Evolutionary conservation across 2,797 vertebrate species (phyloP).

Genomic region (Phoeniculus purpureus): DNA sequence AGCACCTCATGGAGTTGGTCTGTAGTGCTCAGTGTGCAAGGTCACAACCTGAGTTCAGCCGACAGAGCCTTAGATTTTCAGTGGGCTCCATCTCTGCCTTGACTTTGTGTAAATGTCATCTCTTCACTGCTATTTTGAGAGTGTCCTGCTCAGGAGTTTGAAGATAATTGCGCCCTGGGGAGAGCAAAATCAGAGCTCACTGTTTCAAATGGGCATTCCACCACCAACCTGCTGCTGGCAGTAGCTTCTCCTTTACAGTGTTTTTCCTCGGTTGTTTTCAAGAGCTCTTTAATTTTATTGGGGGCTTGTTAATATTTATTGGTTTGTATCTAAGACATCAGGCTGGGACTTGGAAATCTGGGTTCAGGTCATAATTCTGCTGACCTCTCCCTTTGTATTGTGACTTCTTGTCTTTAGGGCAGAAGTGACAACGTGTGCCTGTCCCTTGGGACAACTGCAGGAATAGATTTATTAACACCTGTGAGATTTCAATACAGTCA

Average conservation of each 20-base stretch:
- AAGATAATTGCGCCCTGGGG: conserved; percentile 59
- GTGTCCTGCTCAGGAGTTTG: neutral
- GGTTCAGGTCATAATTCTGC: neutral
- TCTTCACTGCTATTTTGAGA: neutral
- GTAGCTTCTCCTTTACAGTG: neutral
- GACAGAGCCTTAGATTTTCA: neutral
- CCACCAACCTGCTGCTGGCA: neutral
- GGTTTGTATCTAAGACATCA: neutral
- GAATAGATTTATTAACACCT: neutral
- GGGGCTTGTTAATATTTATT: conserved; percentile 7
- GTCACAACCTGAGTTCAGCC: neutral
- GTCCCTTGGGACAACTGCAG: neutral
- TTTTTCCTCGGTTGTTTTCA: neutral
- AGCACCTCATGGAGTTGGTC: neutral
- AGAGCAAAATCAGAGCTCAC: neutral
- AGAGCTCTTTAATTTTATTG: neutral
- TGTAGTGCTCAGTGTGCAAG: accelerated
- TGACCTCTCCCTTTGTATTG: neutral
- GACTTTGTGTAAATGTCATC: neutral
- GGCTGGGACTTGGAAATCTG: neutral
- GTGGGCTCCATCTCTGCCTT: neutral
- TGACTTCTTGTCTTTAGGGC: neutral
- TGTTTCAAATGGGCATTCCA: neutral
- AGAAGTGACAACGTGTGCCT: neutral
- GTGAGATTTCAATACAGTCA: neutral